Conservation (phyloP, 2,888 invertebrate species). For the Hirtodrosophila confusa region DNA sequence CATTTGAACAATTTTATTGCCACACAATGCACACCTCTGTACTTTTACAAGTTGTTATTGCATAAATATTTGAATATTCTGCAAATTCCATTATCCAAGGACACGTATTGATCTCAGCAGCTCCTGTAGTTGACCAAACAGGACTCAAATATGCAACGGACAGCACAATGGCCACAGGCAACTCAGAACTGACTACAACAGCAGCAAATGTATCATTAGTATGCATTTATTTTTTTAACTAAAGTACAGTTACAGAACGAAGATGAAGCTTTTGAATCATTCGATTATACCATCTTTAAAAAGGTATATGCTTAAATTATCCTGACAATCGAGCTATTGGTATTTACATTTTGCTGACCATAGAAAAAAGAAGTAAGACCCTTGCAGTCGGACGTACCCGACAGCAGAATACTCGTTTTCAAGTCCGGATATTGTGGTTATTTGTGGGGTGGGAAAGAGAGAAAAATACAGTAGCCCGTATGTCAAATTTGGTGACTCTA, state of each 20-base stretch:
- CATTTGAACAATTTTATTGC: conserved; percentile 19
- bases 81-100: conserved; percentile 14
- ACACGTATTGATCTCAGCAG: conserved; percentile 19
- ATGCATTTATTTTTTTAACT: conserved; percentile 2
- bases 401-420: too few relatives aligned
- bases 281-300: too few relatives aligned
- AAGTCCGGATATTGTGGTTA: too few relatives aligned
- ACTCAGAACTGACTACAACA: conserved; percentile 6
- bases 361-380: too few relatives aligned
- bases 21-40: conserved; percentile 19
- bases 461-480: too few relatives aligned
- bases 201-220: conserved; percentile 24
- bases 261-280: neutral
- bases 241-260: conserved; percentile 4
- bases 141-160: conserved; percentile 15
- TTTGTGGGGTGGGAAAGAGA: too few relatives aligned
- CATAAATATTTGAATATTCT: conserved; percentile 44
- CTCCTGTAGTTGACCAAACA: conserved; percentile 17
- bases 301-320: too few relatives aligned
- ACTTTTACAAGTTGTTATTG: conserved; percentile 4
- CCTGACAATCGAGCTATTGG: too few relatives aligned
- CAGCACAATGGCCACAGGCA: conserved; percentile 30
- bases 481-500: too few relatives aligned
- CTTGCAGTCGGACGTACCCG: too few relatives aligned
- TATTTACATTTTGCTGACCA: too few relatives aligned